Conservation (phyloP, 2,113 vertebrate genomes). For the Peromyscus polionotus region DNA sequence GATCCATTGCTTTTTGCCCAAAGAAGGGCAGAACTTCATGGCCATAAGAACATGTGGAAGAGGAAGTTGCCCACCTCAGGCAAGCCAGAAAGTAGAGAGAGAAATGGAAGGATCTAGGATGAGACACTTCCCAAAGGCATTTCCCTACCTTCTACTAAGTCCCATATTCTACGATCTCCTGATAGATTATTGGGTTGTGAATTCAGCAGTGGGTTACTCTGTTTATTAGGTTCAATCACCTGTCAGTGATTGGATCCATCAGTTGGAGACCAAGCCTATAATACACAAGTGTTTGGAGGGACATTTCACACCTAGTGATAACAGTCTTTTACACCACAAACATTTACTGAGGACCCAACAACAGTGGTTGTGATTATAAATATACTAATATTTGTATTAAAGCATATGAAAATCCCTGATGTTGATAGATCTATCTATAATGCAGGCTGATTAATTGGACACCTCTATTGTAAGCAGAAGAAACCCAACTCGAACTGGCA, state of each 20-base stretch:
- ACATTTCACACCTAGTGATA: not conserved
- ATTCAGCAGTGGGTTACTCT: not conserved
- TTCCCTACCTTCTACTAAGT: not conserved
- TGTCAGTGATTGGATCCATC: not conserved
- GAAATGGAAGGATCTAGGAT: not conserved
- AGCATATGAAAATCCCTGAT: not conserved
- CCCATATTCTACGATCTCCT: not conserved
- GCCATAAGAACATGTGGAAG: not conserved
- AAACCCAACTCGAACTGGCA: conserved; percentile 7
- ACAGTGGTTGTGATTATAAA: not conserved
- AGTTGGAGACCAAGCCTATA: not conserved
- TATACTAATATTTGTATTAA: conserved; percentile 11
- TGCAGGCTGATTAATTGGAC: not conserved
- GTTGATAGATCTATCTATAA: not conserved
- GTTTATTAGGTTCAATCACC: not conserved
- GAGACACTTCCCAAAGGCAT: not conserved
- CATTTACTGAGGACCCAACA: not conserved
- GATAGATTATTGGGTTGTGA: not conserved
- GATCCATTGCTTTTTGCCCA: too few species aligned
- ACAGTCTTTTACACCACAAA: not conserved
- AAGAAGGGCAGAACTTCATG: not conserved
- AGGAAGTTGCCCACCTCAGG: not conserved
- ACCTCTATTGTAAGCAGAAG: not conserved
- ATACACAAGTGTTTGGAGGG: not conserved
- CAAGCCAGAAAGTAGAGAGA: not conserved